Evolutionary conservation across 92 coral and sea anemone species (phyloP), one percentile per base, ranked within the genome.

Genomic region (Virgularia gustaviana): DNA sequence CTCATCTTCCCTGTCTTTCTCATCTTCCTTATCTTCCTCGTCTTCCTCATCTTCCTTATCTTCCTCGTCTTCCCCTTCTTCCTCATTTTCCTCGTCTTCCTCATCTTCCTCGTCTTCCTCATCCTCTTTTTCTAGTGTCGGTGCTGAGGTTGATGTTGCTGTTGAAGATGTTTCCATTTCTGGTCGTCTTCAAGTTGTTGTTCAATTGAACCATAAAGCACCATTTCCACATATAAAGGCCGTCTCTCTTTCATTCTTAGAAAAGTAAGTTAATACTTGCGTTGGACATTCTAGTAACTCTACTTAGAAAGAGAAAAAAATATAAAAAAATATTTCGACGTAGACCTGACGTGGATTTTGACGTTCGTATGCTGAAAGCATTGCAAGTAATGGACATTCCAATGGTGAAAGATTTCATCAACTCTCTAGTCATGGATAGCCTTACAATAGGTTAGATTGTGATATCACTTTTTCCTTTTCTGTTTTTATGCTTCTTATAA

Each of bases 331-430:
- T 60, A 30, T 22, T 0, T 41, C 13, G 11, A 57, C 23, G 33
- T 74, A 90, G 96, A 20, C 96, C 96, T 0, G 86, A 85, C 49
- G 95, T 90, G 12, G 88, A 68, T 34, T 90, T 90, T 68, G 90
- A 90, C 34, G 96, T 90, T 56, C 89, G 96, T 42, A 70, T 90
- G 88, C 60, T 89, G 37, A 84, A 84, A 27, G 96, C 95, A 2
- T 92, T 90, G 31, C 96, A 90, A 36, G 95, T 90, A 59, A 90
- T 90, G 96, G 96, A 90, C 68, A 88, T 90, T 15, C 96, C 96
- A 0, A 90, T 90, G 96, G 36, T 90, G 39, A 90, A 90, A 51
- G 96, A 90, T 57, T 90, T 90, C 76, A 88, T 90, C 54, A 88
- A 90, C 57, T 92, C 96, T 6, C 71, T 90, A 0, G 95, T 90